Evolutionary conservation across 2,113 vertebrate species (phyloP), one percentile per base, ranked within the genome.

Genomic region (Heteronetta atricapilla): DNA sequence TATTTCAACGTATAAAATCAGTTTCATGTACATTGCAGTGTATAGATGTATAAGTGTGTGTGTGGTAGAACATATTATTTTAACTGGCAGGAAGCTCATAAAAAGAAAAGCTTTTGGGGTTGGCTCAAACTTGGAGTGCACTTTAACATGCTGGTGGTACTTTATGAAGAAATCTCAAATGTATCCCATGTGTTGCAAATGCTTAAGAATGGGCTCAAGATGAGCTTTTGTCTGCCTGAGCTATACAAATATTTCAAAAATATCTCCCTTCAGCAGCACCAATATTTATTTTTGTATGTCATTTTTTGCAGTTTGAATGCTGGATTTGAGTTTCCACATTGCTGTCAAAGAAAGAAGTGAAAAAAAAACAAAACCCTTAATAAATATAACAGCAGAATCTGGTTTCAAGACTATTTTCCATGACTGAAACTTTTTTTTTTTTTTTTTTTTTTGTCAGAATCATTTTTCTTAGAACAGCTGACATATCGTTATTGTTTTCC

Each of bases 111-210:
- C 46, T 92, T 94, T 97, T 78, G 60, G 84, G 40, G 26, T 63
- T 95, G 88, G 78, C 90, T 92, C 58, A 92, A 78, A 84, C 63
- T 80, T 79, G 25, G 60, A 94, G 48, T 80, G 66, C 63, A 72
- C 85, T 95, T 89, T 64, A 85, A 90, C 69, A 50, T 31, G 53
- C 46, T 93, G 55, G 50, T 95, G 85, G 36, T 87, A 93, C 90
- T 95, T 91, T 88, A n/a, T 75, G 87, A 96, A 92, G 40, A 92
- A 79, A 75, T 93, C 63, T 52, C 46, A 97, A 96, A 97, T 95
- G 68, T 69, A 89, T 93, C 86, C 97, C 94, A 90, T 97, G 95
- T 97, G 96, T 93, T 95, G 72, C 76, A 95, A 96, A 88, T 93
- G 69, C 82, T 96, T 74, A 74, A 93, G 85, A 89, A 89, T 80